Base-by-base conservation (phyloP, 2,113 vertebrate species). In the Onychostruthus taczanowskii region DNA sequence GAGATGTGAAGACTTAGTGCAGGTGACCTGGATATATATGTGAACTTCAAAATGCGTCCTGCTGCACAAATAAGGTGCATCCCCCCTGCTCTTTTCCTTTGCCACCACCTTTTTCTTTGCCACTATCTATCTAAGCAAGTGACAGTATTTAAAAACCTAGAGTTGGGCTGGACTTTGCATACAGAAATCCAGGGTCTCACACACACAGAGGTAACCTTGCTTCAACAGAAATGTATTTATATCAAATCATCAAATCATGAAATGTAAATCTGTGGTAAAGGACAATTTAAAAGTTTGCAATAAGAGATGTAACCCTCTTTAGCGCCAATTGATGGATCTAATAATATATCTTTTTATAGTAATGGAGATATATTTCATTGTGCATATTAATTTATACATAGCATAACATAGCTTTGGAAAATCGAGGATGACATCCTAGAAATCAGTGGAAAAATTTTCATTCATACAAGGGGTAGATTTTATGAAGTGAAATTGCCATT, bases 241-340 rank as follows among this genome's bases (percentile, higher is more conserved):
- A 94, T 80, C 67, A 97, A 75, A 93, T 87, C 37, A 89, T 77
- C 67, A 95, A 94, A 96, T 90, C 87, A 86, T 74, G 68, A 78
- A 74, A 84, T n/a, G 18, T 14, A 79, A 24, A 91, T 91, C 52
- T 87, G 26, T 0, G 9, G 50, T 92, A 93, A 81, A 95, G 79
- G 37, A 94, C 83, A 91, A 87, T 96, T 97, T 97, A 46, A 93
- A 74, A 18, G 28, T n/a, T 73, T 55, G 39, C 64, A 53, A 44
- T 93, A 96, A 93, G 87, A 81, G 70, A 49, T n/a, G 13, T 46
- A 78, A 78, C 13, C 62, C 19, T 78, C 62, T 74, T 74, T 49
- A 84, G 78, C 64, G 55, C 20, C 28, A 92, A 83, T 93, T 79
- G 81, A 88, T 87, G 86, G 66, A 91, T 73, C 49, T 78, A 91